A percentile compares a stretch with the other conserved stretches of the same genome.
These are phyloP conservation scores for Girardinus metallicus DNA, from an alignment of 2,797 vertebrate species.

Conservation along the genomic window DNA sequence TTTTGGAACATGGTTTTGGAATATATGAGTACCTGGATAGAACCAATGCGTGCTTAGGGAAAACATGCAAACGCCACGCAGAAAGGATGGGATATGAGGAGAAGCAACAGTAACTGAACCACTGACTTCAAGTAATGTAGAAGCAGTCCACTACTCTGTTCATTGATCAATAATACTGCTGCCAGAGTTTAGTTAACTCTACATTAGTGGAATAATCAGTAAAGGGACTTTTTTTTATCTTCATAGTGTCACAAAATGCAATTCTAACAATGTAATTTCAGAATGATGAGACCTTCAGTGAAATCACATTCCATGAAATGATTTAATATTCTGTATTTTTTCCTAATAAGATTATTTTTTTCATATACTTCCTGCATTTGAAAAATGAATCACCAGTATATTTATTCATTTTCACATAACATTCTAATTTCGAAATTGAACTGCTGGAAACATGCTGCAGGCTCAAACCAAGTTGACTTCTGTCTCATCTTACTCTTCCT, in stretches of 20 bases:
- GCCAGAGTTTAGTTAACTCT: neutral
- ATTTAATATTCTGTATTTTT: neutral
- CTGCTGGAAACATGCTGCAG: conserved; percentile 16
- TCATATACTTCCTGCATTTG: neutral
- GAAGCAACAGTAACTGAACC: too few relatives aligned
- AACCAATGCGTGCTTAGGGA: too few relatives aligned
- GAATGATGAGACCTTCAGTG: neutral
- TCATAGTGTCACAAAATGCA: neutral
- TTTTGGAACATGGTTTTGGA: too few relatives aligned
- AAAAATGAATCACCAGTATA: conserved; percentile 33
- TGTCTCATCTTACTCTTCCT: neutral
- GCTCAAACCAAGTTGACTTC: neutral
- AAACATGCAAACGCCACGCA: too few relatives aligned
- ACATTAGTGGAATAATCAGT: neutral
- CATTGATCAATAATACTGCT: neutral
- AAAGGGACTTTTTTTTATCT: neutral
- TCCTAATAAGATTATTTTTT: neutral
- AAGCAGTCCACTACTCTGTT: neutral
- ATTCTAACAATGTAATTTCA: neutral
- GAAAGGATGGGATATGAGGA: too few relatives aligned
- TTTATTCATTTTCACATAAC: conserved; percentile 33
- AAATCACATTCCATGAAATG: neutral
- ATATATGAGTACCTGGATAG: too few relatives aligned
- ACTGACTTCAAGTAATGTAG: too few relatives aligned
- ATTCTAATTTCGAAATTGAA: conserved; percentile 27